These are phyloP conservation scores for Torymus tubicola DNA, from an alignment of 2,888 invertebrate species.

Conservation along the genomic window DNA sequence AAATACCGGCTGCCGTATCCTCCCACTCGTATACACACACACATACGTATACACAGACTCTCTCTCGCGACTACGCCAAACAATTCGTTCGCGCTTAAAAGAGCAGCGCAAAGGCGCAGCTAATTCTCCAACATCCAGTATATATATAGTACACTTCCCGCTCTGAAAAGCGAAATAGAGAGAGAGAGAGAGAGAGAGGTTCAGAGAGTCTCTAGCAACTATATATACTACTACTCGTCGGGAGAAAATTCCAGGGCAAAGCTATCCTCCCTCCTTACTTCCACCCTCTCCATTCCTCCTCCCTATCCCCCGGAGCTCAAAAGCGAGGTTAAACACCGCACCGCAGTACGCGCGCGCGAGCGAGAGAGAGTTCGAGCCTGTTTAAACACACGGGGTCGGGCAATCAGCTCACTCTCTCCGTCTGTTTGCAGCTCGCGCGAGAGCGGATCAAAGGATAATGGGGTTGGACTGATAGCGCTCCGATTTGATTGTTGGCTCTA, in stretches of 20 bases:
- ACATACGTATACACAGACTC: too few relatives aligned
- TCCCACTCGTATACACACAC: too few relatives aligned
- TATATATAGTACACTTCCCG: background rate
- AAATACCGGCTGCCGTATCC: too few relatives aligned
- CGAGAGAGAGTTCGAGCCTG: constrained; percentile 66
- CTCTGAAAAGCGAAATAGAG: constrained; percentile 29
- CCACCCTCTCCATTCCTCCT: too few relatives aligned
- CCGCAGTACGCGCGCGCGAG: background rate
- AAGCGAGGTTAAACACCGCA: constrained; percentile 47
- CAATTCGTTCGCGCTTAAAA: constrained; percentile 10
- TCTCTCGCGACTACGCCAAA: too few relatives aligned
- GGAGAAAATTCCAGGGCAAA: too few relatives aligned
- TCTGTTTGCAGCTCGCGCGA: constrained; percentile 58
- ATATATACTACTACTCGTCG: too few relatives aligned
- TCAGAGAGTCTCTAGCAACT: too few relatives aligned
- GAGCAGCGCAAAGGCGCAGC: background rate
- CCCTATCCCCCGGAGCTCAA: background rate
- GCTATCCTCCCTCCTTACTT: too few relatives aligned
- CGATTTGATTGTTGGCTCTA: constrained; percentile 75
- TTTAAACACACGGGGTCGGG: constrained; percentile 71
- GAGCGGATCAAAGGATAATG: constrained; percentile 70
- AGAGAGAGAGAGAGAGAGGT: constrained; percentile 25
- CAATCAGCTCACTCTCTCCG: constrained; percentile 61
- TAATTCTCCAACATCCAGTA: background rate
- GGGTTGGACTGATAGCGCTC: constrained; percentile 65